Evolutionary conservation across 2,113 vertebrate species (phyloP), one percentile per base, ranked within the genome.

Genomic region (Oophaga pumilio): DNA sequence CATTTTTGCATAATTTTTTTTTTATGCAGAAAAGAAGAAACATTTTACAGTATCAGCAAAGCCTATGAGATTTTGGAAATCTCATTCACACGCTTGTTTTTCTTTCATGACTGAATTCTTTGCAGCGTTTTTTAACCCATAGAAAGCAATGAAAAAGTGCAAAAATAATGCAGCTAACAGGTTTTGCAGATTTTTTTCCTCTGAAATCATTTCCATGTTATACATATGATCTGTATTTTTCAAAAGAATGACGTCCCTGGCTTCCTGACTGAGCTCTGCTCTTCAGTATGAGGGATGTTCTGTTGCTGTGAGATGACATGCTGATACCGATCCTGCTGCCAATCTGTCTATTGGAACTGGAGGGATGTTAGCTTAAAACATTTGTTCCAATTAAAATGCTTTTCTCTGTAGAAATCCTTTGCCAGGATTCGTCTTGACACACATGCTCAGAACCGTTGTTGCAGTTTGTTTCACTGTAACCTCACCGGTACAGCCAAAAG

Each of bases 371-470:
- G 86, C 49, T 88, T 76, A 88, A 88, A 88, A 76, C 86, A 88
- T 88, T 83, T 88, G 86, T 82, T 88, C 86, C 86, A 87, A 79
- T 87, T 87, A 87, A 82, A 57, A 71, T 82, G 86, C 43, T 49
- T 82, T 76, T 76, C 79, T 82, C 24, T 11, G 43, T 56, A 52
- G 64, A 24, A 76, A 83, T 11, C 24, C 69, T 83, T 66, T 88
- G 79, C 86, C 86, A 88, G 69, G 86, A 88, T 74, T 76, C 83
- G 69, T 88, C 80, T 76, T 88, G 86, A 82, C 80, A 88, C 79
- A 87, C 80, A 88, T 83, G 86, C 80, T 82, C n/a, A 76, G 69
- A 88, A 50, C 59, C 83, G 80, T 76, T 62, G 73, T 28, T 83
- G 56, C 26, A 64, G 68, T 83, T 88, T 66, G 52, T 83, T 83